A percentile compares a stretch with the other conserved stretches of the same genome.
phyloP scores from a whole-genome alignment of 1,140 invertebrate genomes.

The Drosophila pectinifera region DNA sequence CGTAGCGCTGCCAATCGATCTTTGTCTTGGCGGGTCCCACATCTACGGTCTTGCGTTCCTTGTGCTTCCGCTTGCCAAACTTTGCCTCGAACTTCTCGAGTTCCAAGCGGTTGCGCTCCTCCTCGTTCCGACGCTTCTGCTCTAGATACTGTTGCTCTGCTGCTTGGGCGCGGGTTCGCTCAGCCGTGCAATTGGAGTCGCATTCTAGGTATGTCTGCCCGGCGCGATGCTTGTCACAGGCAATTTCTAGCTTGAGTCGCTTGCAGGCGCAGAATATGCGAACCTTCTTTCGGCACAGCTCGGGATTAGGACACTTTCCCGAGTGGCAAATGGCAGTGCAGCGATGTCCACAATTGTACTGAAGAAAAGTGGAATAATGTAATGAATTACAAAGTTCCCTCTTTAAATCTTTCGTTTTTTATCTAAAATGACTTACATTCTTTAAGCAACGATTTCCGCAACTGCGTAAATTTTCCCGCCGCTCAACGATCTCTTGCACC shows the following conservation, averaged over 20 bases:
- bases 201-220: slow-evolving; percentile 87
- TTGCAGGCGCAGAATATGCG: slow-evolving; percentile 91
- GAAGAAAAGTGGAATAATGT: slow-evolving; percentile 50
- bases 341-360: slow-evolving; percentile 90
- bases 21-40: slow-evolving; percentile 43
- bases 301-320: slow-evolving; percentile 89
- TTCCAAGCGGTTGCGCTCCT: slow-evolving; percentile 89
- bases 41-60: slow-evolving; percentile 81
- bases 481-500: slow-evolving; percentile 84
- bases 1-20: slow-evolving; percentile 64
- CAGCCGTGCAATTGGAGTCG: slow-evolving; percentile 88
- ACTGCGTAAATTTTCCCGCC: slow-evolving; percentile 55
- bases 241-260: slow-evolving; percentile 89
- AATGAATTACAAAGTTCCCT: not conserved
- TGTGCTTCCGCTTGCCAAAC: slow-evolving; percentile 87
- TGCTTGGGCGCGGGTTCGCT: slow-evolving; percentile 86
- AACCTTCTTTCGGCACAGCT: slow-evolving; percentile 92
- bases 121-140: slow-evolving; percentile 87
- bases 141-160: slow-evolving; percentile 86
- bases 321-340: slow-evolving; percentile 92
- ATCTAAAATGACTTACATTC: slow-evolving; percentile 87
- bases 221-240: slow-evolving; percentile 88
- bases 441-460: slow-evolving; percentile 92
- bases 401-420: not conserved
- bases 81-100: slow-evolving; percentile 91